Base-by-base conservation (phyloP, 2,113 vertebrate species). In the Blennius ocellaris region DNA sequence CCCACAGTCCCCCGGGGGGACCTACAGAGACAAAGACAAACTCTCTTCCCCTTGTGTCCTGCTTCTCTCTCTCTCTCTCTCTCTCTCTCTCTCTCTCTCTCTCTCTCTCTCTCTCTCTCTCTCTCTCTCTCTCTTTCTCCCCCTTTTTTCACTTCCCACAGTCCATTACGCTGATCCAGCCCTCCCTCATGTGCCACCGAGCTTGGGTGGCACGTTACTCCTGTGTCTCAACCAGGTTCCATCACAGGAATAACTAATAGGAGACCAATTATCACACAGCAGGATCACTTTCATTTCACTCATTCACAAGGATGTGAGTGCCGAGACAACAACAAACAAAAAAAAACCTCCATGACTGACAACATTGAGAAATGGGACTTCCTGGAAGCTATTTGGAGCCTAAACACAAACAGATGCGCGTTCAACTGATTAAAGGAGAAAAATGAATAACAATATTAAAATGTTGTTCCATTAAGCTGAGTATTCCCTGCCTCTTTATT, bases 11-110 rank as follows among this genome's bases (percentile, higher is more conserved):
- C 90, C 76, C 75, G 55, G 38, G 75, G 85, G 81, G 63, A 82
- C 82, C 77, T 62, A 85, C 67, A 83, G 81, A 93, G 91, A 93
- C 89, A 94, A 90, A 92, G 91, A 93, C 91, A 93, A 93, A 92
- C 91, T 89, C 88, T 82, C 74, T 83, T 74, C 75, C 78, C 72
- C 82, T 73, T 74, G 88, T 87, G 87, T 89, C 87, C 90, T 89
- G 81, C 7, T 11, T 70, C 75, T 44, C 68, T 45, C 65, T 75
- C 74, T 52, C 64, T 63, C 38, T 64, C 48, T 47, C 55, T 45
- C 49, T 54, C 30, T 49, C 59, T 30, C 74, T 52, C 64, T 63
- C 38, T 64, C 48, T 47, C 55, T 45, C 49, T 54, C 30, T 49
- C 59, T 30, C 74, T 52, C 64, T 63, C 38, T 64, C 48, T 47